Percentiles rank a stretch among this genome's conserved stretches.
phyloP scores from a whole-genome alignment of 2,113 vertebrate genomes.

The Zootoca vivipara region DNA sequence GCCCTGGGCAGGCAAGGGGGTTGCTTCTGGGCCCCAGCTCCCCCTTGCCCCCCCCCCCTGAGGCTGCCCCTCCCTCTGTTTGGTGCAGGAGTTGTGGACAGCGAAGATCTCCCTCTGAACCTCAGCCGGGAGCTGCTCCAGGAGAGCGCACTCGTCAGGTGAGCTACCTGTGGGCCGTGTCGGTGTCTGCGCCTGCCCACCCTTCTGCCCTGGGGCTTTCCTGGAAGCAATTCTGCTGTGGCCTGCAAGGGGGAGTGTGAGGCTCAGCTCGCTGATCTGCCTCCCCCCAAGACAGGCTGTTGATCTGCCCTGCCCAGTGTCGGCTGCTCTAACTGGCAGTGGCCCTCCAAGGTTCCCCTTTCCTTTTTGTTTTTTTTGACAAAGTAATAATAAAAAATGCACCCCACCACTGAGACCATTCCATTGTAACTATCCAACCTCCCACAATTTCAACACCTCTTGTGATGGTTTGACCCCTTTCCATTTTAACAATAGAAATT shows the following conservation, averaged over 20 bases:
- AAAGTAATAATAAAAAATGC: no score
- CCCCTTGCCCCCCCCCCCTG: neutral
- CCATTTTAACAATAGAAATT: no score
- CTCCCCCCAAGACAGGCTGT: neutral
- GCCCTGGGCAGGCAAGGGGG: rapidly evolving
- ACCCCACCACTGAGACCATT: no score
- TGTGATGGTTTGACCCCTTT: no score
- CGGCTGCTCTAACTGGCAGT: neutral
- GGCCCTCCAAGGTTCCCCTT: neutral
- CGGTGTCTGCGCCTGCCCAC: no score
- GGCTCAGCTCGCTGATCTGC: neutral
- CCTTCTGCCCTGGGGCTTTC: no score
- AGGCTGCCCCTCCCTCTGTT: conserved; percentile 30
- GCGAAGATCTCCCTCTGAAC: conserved; percentile 96
- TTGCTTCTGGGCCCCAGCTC: neutral
- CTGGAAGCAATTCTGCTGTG: neutral
- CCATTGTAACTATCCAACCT: no score
- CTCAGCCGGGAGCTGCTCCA: conserved; percentile 97
- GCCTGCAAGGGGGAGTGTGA: no score
- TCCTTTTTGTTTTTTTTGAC: no score
- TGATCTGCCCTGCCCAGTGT: neutral
- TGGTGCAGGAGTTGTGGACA: conserved; percentile 93
- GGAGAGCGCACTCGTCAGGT: conserved; percentile 95
- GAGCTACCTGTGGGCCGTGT: neutral
- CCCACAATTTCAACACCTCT: no score